Evolutionary conservation across 2,888 invertebrate species (phyloP).

Genomic region (Steinernema scapterisci): DNA sequence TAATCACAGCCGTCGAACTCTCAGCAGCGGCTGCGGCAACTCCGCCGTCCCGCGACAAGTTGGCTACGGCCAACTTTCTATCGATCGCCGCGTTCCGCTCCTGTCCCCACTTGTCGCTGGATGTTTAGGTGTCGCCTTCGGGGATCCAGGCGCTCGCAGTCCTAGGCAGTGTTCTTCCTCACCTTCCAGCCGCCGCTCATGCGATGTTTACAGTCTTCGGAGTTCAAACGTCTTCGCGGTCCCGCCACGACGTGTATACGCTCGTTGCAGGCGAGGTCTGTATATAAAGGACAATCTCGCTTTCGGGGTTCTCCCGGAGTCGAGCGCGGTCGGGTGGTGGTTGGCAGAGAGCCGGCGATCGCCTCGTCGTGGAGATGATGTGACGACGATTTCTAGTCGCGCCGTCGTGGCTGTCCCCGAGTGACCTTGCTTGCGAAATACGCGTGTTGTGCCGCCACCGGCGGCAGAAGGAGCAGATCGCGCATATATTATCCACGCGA

Average conservation of each 20-base stretch:
- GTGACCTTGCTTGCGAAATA: slow-evolving; percentile 23
- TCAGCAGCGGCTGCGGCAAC: too few species aligned
- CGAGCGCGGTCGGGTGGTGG: background rate
- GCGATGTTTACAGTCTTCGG: slow-evolving; percentile 1
- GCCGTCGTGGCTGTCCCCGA: slow-evolving; percentile 26
- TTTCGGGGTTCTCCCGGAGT: background rate
- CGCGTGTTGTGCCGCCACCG: slow-evolving; percentile 25
- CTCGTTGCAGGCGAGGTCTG: slow-evolving; percentile 9
- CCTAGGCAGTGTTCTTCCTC: too few species aligned
- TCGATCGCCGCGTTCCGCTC: too few species aligned
- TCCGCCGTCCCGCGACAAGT: too few species aligned
- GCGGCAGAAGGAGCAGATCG: background rate
- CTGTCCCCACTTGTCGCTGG: too few species aligned
- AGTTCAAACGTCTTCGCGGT: background rate
- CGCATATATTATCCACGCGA: background rate
- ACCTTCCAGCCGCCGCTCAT: too few species aligned
- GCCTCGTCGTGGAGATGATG: too few species aligned
- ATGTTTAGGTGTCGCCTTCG: too few species aligned
- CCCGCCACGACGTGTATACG: slow-evolving; percentile 22
- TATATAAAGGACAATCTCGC: slow-evolving; percentile 11
- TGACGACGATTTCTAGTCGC: background rate
- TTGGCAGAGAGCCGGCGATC: slow-evolving; percentile 16
- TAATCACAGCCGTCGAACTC: too few species aligned
- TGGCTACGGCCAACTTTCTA: too few species aligned
- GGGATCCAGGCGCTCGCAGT: too few species aligned